phyloP scores from a whole-genome alignment of 2,888 invertebrate species.

The Aplocera efformata region DNA sequence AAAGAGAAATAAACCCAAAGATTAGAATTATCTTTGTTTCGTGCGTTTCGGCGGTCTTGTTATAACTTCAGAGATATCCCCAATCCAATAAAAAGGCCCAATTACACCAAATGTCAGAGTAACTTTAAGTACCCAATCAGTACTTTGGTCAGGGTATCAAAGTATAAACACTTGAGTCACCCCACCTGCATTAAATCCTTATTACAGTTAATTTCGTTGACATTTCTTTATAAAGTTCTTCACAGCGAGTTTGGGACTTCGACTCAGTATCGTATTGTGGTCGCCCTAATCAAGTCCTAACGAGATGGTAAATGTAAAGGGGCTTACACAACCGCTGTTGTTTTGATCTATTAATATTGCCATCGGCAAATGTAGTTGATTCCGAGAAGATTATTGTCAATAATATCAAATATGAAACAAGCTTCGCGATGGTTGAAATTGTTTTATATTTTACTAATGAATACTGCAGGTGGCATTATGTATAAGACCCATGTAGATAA shows the following conservation, averaged over 20 bases:
- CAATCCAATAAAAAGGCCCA: slow-evolving; percentile 14
- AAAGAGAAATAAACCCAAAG: too few species aligned
- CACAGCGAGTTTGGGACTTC: slow-evolving; percentile 37
- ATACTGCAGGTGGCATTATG: too few species aligned
- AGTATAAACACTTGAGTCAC: slow-evolving; percentile 22
- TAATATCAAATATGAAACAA: too few species aligned
- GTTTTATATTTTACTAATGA: too few species aligned
- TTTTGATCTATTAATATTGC: too few species aligned
- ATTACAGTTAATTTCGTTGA: slow-evolving; percentile 23
- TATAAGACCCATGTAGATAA: too few species aligned
- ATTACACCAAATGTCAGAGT: slow-evolving; percentile 13
- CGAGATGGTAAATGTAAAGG: slow-evolving; percentile 42
- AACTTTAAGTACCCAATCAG: slow-evolving; percentile 5
- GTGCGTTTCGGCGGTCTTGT: background rate
- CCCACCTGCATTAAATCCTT: slow-evolving; percentile 25
- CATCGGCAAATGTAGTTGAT: too few species aligned
- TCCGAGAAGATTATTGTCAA: too few species aligned
- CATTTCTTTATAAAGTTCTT: slow-evolving; percentile 46
- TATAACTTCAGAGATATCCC: slow-evolving; percentile 10
- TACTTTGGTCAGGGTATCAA: background rate
- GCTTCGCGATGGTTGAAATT: too few species aligned
- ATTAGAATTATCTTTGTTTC: too few species aligned
- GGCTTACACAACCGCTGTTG: slow-evolving; percentile 22
- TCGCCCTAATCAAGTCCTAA: slow-evolving; percentile 61
- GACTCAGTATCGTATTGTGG: slow-evolving; percentile 51